Evolutionary conservation across 2,797 vertebrate genomes (phyloP).

Genomic region (Malacoctenus gilli): DNA sequence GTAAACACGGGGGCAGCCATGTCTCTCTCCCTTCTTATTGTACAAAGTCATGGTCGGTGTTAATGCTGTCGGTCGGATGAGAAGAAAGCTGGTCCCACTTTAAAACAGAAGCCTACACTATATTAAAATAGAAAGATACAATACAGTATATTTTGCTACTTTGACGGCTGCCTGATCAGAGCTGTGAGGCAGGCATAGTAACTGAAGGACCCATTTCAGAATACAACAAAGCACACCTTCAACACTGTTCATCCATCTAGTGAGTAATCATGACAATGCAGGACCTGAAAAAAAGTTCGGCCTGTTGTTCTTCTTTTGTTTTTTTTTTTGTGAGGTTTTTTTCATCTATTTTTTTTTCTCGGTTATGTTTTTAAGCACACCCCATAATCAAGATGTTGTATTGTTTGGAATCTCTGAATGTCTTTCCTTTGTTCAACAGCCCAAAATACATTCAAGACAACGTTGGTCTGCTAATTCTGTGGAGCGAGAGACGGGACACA

Average conservation of each 20-base stretch:
- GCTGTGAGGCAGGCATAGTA: slow-evolving; percentile 61
- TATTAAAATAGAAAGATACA: slow-evolving; percentile 76
- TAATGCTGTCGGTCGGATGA: slow-evolving; percentile 63
- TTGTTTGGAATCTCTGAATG: slow-evolving; percentile 70
- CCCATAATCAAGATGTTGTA: slow-evolving; percentile 66
- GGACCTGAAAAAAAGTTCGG: slow-evolving; percentile 51
- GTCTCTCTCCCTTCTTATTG: slow-evolving; percentile 62
- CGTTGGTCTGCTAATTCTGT: slow-evolving; percentile 85
- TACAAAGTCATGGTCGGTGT: slow-evolving; percentile 61
- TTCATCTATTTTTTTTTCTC: slow-evolving; percentile 16
- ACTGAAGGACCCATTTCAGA: slow-evolving; percentile 68
- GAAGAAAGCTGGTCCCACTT: slow-evolving; percentile 73
- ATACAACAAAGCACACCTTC: slow-evolving; percentile 73
- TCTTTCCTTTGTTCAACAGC: slow-evolving; percentile 68
- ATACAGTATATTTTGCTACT: slow-evolving; percentile 78
- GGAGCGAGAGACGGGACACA: slow-evolving; percentile 80
- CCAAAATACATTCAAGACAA: slow-evolving; percentile 85
- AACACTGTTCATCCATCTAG: slow-evolving; percentile 72
- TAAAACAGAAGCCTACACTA: slow-evolving; percentile 69
- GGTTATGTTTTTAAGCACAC: slow-evolving; percentile 42
- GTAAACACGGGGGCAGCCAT: slow-evolving; percentile 69
- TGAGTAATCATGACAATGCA: slow-evolving; percentile 62
- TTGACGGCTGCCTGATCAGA: slow-evolving; percentile 69
- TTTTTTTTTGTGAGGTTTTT: slow-evolving; percentile 17
- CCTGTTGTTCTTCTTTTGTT: slow-evolving; percentile 55